Conservation (phyloP, 2,797 vertebrate genomes). For the Lepilemur ruficaudatus region DNA sequence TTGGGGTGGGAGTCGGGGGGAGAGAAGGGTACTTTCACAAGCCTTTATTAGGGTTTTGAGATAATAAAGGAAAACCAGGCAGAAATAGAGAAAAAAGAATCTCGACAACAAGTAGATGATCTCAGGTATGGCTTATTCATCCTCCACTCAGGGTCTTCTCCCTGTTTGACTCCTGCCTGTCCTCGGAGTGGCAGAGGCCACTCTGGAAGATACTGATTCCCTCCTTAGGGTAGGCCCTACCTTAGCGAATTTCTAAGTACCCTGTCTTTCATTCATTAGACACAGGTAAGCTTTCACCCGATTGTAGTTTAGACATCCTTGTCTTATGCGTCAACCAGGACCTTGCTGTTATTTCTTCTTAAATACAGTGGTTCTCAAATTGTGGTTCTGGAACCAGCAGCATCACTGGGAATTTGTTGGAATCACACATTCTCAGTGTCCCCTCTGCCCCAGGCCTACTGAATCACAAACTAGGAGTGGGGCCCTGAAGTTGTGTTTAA, state of each 20-base stretch:
- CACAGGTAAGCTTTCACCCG: not conserved
- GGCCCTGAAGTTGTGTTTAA: not conserved
- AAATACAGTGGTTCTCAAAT: not conserved
- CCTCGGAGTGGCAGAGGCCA: not conserved
- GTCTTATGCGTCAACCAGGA: not conserved
- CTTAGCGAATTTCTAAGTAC: not conserved
- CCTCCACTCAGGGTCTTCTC: not conserved
- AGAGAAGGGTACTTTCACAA: not conserved
- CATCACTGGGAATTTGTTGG: not conserved
- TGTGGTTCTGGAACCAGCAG: not conserved
- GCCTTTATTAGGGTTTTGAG: not conserved
- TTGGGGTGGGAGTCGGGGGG: not conserved
- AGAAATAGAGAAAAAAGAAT: not conserved
- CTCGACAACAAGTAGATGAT: not conserved
- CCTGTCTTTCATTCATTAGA: not conserved
- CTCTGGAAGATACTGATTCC: not conserved
- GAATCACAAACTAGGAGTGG: not conserved
- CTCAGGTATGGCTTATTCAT: not conserved
- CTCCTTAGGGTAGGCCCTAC: not conserved
- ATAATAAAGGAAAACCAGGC: not conserved
- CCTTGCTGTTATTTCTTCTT: not conserved
- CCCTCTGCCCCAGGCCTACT: not conserved
- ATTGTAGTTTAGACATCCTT: not conserved
- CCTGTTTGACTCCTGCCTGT: not conserved
- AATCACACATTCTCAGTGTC: too few species aligned